Conservation (phyloP, 2,113 vertebrate genomes). For the Rhineura floridana region DNA sequence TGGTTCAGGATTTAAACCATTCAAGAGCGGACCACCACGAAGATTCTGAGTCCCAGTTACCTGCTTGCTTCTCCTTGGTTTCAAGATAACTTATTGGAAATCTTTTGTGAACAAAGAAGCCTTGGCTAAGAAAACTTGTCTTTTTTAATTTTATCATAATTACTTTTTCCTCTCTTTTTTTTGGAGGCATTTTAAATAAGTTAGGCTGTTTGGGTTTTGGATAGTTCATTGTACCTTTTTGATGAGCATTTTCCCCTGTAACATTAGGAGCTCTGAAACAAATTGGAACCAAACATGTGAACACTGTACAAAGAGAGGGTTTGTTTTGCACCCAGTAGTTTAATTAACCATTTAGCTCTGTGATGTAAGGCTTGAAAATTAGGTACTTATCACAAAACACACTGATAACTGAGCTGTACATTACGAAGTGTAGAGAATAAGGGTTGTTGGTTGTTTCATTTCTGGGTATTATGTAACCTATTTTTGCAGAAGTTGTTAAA, state of each 20-base stretch:
- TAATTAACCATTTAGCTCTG: conserved; percentile 72
- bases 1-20: conserved; percentile 92
- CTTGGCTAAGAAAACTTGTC: conserved; percentile 74
- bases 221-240: conserved; percentile 78
- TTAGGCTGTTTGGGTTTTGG: conserved; percentile 77
- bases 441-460: conserved; percentile 76
- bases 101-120: conserved; percentile 76
- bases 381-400: conserved; percentile 64
- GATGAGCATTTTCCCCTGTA: conserved; percentile 72
- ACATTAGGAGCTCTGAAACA: conserved; percentile 67
- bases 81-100: conserved; percentile 83
- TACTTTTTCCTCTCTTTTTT: conserved; percentile 79
- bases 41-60: conserved; percentile 81
- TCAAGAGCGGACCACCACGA: conserved; percentile 89
- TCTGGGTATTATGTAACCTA: conserved; percentile 85
- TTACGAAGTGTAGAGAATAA: conserved; percentile 77
- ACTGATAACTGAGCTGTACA: conserved; percentile 63
- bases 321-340: conserved; percentile 70
- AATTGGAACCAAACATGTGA: conserved; percentile 68
- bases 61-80: conserved; percentile 51
- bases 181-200: conserved; percentile 83
- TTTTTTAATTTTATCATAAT: conserved; percentile 81
- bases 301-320: conserved; percentile 61
- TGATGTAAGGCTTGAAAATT: conserved; percentile 69
- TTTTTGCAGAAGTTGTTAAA: conserved; percentile 87